Conservation (phyloP, 1,140 invertebrate species). For the Procambarus clarkii region DNA sequence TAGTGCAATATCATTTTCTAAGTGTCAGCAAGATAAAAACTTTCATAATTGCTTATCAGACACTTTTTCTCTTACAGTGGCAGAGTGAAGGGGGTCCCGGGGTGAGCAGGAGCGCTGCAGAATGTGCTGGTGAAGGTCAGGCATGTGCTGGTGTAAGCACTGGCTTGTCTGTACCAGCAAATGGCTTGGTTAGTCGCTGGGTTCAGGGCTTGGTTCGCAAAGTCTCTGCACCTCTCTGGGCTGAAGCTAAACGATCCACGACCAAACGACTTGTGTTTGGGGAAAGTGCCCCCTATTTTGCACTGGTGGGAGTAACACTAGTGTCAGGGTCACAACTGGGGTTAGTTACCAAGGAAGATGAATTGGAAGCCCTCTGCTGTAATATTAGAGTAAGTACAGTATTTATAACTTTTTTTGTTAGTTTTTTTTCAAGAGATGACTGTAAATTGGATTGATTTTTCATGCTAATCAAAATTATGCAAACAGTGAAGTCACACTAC, state of each 20-base stretch:
- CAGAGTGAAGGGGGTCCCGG: slow-evolving; percentile 23
- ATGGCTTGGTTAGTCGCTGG: slow-evolving; percentile 36
- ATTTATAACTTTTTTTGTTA: neutral
- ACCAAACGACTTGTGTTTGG: slow-evolving; percentile 81
- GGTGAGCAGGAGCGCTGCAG: slow-evolving; percentile 9
- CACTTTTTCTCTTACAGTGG: neutral
- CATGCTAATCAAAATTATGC: no score
- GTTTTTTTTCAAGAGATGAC: no score
- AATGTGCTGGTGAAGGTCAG: slow-evolving; percentile 3
- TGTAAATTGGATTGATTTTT: no score
- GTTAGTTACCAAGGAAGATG: slow-evolving; percentile 86
- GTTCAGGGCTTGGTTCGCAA: slow-evolving; percentile 78
- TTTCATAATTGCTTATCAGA: neutral
- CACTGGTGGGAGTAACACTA: slow-evolving; percentile 84
- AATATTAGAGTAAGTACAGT: slow-evolving; percentile 81
- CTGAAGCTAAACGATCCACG: slow-evolving; percentile 81
- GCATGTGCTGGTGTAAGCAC: neutral
- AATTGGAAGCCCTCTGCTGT: slow-evolving; percentile 86
- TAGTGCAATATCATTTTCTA: neutral
- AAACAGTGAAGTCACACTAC: no score
- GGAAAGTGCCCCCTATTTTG: slow-evolving; percentile 85
- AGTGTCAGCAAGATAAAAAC: neutral
- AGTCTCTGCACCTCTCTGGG: slow-evolving; percentile 82
- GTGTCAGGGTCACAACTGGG: slow-evolving; percentile 82
- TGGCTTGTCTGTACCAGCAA: neutral